phyloP scores from a whole-genome alignment of 2,888 invertebrate genomes.

The Glaucopsyche alexis region DNA sequence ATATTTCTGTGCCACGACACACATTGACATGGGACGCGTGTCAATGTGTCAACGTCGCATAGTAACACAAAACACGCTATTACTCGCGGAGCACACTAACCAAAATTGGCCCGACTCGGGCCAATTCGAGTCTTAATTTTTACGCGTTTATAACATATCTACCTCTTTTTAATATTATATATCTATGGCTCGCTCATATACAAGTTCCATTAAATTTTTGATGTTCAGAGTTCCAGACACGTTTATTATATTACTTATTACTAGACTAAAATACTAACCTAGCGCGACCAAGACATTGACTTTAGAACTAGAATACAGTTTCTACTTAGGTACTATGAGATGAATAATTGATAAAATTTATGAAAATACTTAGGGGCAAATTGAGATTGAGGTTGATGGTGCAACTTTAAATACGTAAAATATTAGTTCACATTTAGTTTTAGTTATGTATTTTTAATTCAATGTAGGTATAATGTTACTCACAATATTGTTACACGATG shows the following conservation, averaged over 20 bases:
- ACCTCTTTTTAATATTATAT: too few species aligned
- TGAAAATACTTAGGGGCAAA: slow-evolving; percentile 42
- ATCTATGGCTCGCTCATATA: too few species aligned
- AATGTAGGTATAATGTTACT: not conserved
- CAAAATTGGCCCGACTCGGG: too few species aligned
- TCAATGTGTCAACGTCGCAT: too few species aligned
- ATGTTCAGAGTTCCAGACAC: not conserved
- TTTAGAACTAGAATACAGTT: slow-evolving; percentile 37
- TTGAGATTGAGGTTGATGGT: slow-evolving; percentile 46
- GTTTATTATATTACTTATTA: too few species aligned
- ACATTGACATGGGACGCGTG: too few species aligned
- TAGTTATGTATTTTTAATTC: not conserved
- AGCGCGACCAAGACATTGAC: not conserved
- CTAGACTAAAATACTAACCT: not conserved
- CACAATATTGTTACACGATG: not conserved
- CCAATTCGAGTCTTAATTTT: too few species aligned
- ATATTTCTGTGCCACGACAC: too few species aligned
- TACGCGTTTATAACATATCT: too few species aligned
- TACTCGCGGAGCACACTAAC: too few species aligned
- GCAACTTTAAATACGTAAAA: slow-evolving; percentile 41
- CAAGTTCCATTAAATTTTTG: too few species aligned
- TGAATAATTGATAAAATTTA: slow-evolving; percentile 35
- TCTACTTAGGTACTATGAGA: slow-evolving; percentile 35
- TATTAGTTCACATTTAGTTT: not conserved
- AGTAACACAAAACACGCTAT: too few species aligned